phyloP scores from a whole-genome alignment of 2,888 invertebrate species.

The Congeria kusceri region DNA sequence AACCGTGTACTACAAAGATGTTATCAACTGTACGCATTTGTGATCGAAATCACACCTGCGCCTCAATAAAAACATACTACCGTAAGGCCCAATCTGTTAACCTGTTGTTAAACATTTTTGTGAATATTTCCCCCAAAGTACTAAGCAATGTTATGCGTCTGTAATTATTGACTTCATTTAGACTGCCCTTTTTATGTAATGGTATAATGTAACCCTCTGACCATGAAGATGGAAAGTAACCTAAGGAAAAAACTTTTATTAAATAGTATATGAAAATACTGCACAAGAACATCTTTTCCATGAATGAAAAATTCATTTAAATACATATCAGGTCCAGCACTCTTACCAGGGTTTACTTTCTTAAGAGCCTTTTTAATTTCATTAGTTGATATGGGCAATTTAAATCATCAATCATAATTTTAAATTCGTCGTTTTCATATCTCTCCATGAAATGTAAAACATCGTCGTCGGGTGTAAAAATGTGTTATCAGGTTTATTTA shows the following conservation, averaged over 20 bases:
- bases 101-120: conserved; percentile 17
- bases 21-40: conserved; percentile 24
- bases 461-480: conserved; percentile 29
- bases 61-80: conserved; percentile 25
- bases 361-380: conserved; percentile 5
- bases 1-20: background rate
- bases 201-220: conserved; percentile 17
- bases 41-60: conserved; percentile 15
- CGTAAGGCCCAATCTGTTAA: conserved; percentile 18
- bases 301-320: conserved; percentile 29
- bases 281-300: conserved; percentile 6
- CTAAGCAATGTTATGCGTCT: conserved; percentile 20
- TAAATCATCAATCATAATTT: conserved; percentile 31
- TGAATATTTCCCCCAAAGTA: background rate
- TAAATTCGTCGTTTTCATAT: conserved; percentile 24
- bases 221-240: conserved; percentile 15
- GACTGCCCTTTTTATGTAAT: too few species aligned
- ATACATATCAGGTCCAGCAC: conserved; percentile 16
- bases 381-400: background rate
- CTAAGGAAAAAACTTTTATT: background rate
- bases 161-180: conserved; percentile 32
- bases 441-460: conserved; percentile 20
- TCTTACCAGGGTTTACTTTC: conserved; percentile 8
- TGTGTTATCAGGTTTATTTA: conserved; percentile 12
- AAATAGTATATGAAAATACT: background rate